Percentiles rank a stretch among this genome's conserved stretches.
phyloP scores from a whole-genome alignment of 1,140 invertebrate species.

The Leucophenga varia region DNA sequence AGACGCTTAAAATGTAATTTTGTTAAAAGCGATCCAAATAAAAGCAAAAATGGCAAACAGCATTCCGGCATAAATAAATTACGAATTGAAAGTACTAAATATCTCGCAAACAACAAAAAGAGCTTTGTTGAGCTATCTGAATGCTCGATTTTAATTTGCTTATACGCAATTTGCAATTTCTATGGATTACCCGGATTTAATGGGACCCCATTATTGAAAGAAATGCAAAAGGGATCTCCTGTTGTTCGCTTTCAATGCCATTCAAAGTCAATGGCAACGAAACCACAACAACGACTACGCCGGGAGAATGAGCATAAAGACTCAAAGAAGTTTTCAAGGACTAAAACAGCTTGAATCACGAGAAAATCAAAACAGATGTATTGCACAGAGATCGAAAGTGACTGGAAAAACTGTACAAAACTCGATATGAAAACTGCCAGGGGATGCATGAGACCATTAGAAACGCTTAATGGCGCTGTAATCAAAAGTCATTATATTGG shows the following conservation, averaged over 20 bases:
- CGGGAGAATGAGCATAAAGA: constrained; percentile 1
- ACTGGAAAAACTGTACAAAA: no score
- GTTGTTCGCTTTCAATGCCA: constrained; percentile 1
- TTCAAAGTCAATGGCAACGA: constrained; percentile 1
- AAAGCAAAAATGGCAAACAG: background rate
- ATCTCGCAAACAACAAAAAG: no score
- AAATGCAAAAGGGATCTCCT: constrained; percentile 20
- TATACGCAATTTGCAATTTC: no score
- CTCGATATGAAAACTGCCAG: background rate
- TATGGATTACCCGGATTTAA: no score
- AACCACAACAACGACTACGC: background rate
- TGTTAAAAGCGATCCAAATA: constrained; percentile 45
- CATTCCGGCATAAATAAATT: constrained; percentile 1
- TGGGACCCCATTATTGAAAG: constrained; percentile 16
- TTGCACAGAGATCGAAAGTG: no score
- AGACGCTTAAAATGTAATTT: constrained; percentile 44
- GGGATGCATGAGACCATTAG: constrained; percentile 13
- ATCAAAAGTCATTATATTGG: constrained; percentile 49
- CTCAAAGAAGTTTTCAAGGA: background rate
- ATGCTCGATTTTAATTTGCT: no score
- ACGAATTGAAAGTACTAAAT: background rate
- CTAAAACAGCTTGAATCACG: no score
- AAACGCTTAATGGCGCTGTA: constrained; percentile 46
- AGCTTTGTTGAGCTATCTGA: no score
- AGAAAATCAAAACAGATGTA: constrained; percentile 48